phyloP scores from a whole-genome alignment of 2,888 invertebrate genomes.

The Mythimna pallens region DNA sequence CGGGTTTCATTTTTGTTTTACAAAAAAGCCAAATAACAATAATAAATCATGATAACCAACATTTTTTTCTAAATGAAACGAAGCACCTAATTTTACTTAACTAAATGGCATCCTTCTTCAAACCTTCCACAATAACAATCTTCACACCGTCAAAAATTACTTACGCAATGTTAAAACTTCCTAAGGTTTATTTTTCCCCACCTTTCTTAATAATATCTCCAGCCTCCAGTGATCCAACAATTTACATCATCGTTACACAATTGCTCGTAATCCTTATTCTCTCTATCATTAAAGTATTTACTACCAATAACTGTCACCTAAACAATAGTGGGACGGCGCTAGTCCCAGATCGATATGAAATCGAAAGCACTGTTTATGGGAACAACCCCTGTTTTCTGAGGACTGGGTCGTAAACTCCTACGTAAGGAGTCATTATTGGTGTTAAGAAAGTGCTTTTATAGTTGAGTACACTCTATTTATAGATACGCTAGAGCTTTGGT shows the following conservation, averaged over 20 bases:
- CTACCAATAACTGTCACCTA: conserved; percentile 57
- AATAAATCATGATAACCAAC: no score
- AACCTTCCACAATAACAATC: no score
- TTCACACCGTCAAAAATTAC: no score
- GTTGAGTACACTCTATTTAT: conserved; percentile 8
- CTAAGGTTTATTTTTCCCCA: no score
- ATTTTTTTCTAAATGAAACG: no score
- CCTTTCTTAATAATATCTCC: neutral
- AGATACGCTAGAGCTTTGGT: neutral
- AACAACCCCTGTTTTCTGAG: conserved; percentile 52
- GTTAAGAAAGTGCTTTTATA: conserved; percentile 30
- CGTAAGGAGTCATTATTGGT: conserved; percentile 36
- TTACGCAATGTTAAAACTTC: no score
- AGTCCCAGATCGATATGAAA: conserved; percentile 58
- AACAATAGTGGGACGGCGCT: conserved; percentile 56
- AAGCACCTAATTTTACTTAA: no score
- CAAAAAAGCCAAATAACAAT: no score
- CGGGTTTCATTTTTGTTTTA: no score
- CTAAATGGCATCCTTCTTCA: no score
- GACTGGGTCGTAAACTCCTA: conserved; percentile 41
- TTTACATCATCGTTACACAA: conserved; percentile 39
- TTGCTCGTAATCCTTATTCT: conserved; percentile 24
- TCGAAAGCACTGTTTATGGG: conserved; percentile 68
- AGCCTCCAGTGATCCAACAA: conserved; percentile 14
- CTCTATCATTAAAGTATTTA: conserved; percentile 54